Conservation (phyloP, 2,113 vertebrate species). For the Gorilla gorilla region DNA sequence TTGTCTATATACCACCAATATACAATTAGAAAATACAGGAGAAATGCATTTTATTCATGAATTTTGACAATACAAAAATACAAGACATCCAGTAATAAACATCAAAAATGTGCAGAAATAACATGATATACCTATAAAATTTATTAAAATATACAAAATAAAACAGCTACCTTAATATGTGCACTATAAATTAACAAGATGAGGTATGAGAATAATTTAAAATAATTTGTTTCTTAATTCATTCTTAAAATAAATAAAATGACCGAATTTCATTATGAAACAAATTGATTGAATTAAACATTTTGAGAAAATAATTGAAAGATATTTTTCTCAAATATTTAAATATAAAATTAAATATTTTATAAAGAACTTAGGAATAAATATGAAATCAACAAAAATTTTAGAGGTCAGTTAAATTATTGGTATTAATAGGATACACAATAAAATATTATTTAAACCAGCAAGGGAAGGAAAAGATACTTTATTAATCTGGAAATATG, state of each 20-base stretch:
- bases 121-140: background rate
- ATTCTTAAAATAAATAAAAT: background rate
- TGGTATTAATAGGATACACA: background rate
- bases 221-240: background rate
- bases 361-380: background rate
- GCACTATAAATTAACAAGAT: background rate
- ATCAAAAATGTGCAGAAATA: background rate
- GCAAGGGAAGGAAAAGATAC: background rate
- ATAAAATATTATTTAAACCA: background rate
- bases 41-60: background rate
- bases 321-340: background rate
- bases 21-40: background rate
- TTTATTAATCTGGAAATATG: background rate
- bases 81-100: background rate
- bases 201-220: background rate
- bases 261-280: background rate
- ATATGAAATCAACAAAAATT: background rate
- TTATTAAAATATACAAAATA: background rate
- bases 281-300: background rate
- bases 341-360: background rate
- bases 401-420: background rate
- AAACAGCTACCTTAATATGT: background rate
- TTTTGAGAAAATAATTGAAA: background rate
- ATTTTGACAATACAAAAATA: background rate
- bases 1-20: background rate